These are phyloP conservation scores for Eumerus sabulonum DNA, from an alignment of 2,888 invertebrate genomes.

Conservation along the genomic window DNA sequence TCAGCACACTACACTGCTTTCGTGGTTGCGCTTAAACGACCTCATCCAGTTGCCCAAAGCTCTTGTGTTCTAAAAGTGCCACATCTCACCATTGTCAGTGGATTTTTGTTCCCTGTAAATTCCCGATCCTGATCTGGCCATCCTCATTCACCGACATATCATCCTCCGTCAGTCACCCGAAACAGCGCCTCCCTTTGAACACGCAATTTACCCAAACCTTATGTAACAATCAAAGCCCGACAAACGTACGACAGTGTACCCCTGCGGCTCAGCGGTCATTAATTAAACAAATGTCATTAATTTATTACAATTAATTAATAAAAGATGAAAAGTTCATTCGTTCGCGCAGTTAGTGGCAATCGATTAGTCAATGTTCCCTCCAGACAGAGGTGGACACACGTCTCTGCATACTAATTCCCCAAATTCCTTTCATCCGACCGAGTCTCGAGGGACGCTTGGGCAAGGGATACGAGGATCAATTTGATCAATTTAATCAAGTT, in stretches of 20 bases:
- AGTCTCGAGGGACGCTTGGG: slow-evolving; percentile 14
- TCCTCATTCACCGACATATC: too few species aligned
- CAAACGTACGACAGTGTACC: slow-evolving; percentile 34
- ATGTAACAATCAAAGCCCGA: not conserved
- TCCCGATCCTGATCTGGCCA: too few species aligned
- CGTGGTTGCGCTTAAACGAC: too few species aligned
- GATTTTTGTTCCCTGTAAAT: too few species aligned
- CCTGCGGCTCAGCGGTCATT: slow-evolving; percentile 39
- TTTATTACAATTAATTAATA: slow-evolving; percentile 60
- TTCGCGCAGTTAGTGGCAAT: slow-evolving; percentile 61
- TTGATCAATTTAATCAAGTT: slow-evolving; percentile 24
- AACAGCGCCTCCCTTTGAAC: too few species aligned
- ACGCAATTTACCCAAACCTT: not conserved
- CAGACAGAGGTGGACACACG: slow-evolving; percentile 18
- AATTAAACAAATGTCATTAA: slow-evolving; percentile 56
- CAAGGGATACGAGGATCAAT: slow-evolving; percentile 31
- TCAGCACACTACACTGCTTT: too few species aligned
- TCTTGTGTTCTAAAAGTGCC: too few species aligned
- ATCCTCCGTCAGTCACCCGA: too few species aligned
- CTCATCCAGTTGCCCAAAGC: too few species aligned
- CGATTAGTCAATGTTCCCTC: slow-evolving; percentile 61
- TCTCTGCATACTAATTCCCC: slow-evolving; percentile 22
- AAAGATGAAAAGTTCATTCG: slow-evolving; percentile 64
- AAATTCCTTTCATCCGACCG: slow-evolving; percentile 62
- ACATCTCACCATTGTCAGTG: too few species aligned